Conservation (phyloP, 2,113 vertebrate species). For the Ceyx melanurus region DNA sequence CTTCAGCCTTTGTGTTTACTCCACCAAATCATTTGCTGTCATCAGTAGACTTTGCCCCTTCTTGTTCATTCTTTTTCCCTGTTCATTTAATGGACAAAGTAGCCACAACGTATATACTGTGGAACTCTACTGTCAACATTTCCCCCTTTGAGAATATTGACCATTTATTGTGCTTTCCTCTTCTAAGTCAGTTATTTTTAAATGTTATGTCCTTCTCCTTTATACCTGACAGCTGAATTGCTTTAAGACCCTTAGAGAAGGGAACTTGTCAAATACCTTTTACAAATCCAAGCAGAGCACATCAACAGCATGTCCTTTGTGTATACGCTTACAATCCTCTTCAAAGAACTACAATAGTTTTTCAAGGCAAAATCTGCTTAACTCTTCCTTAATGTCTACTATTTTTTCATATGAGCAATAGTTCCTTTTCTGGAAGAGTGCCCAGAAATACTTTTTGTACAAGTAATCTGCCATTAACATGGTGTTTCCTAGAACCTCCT, state of each 20-base stretch:
- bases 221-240: background rate
- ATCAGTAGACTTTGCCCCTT: background rate
- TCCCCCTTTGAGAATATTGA: background rate
- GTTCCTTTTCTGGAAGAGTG: background rate
- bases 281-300: background rate
- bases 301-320: background rate
- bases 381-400: background rate
- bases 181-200: background rate
- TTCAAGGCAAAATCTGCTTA: background rate
- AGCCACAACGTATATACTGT: accelerated
- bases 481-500: background rate
- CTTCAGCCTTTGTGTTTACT: background rate
- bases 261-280: background rate
- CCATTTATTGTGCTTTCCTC: background rate
- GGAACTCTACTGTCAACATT: background rate
- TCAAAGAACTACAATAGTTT: background rate
- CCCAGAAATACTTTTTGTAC: background rate
- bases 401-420: background rate
- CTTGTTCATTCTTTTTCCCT: background rate
- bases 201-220: background rate
- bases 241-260: background rate
- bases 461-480: background rate
- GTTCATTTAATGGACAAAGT: background rate
- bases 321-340: background rate
- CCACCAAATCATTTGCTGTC: background rate